Evolutionary conservation across 2,797 vertebrate species (phyloP), one percentile per base, ranked within the genome.

Genomic region (Poecilia wingei): DNA sequence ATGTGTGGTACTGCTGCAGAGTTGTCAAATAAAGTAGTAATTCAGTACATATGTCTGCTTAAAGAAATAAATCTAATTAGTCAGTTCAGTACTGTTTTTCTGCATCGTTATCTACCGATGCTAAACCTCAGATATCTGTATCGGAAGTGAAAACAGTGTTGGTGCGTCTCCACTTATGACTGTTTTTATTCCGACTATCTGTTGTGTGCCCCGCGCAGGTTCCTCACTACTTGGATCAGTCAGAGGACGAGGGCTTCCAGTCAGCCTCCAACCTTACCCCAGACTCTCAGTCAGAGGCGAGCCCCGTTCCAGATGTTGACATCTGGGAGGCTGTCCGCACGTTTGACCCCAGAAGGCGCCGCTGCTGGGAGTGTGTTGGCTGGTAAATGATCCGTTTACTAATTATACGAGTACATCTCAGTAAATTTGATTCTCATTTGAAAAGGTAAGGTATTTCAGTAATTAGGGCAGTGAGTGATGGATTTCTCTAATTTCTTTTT

Each of bases 201-300:
- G 49, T 2, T 72, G 78, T 64, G 18, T 79, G 73, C 0, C 82
- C 36, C 80, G 1, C 87, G 68, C 87, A 99, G 98, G 97, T 99
- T 82, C 98, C 98, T 13, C 94, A 95, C 68, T 96, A 93, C 79
- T 94, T 98, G 81, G 98, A 99, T 92, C 98, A 97, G 89, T 99
- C 97, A 55, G 98, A 99, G 82, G 98, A 99, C 78, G 98, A 99
- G 85, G 98, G 98, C 16, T 99, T 99, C 94, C 98, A 98, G 90
- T 99, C 98, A 0, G 95, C 98, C 10, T 98, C 98, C 61, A 99
- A 99, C 87, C 79, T 99, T 93, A 99, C 98, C 68, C 98, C 98
- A 39, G 98, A 99, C 91, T 99, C 98, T 49, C 97, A 98, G 92
- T 98, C 98, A 36, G 98, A 99, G 90, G 93, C 97, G 0, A 98